phyloP scores from a whole-genome alignment of 2,888 invertebrate species.

The Phoenoteleia sp. region DNA sequence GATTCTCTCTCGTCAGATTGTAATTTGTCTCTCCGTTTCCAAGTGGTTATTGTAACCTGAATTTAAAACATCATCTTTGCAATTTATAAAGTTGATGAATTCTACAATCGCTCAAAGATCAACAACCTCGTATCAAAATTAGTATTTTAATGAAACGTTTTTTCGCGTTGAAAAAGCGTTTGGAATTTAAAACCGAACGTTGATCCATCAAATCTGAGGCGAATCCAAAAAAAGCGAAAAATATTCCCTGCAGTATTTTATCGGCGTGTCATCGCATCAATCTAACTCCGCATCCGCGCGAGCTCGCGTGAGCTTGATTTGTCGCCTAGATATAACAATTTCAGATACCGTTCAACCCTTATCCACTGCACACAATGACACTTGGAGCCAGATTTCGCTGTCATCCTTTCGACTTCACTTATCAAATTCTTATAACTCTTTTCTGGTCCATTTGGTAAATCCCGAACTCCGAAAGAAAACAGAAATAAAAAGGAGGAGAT shows the following conservation, averaged over 20 bases:
- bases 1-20: background rate
- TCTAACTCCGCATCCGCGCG: background rate
- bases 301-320: background rate
- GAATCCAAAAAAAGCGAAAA: background rate
- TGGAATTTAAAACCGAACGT: background rate
- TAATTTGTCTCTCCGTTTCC: background rate
- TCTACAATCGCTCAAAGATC: too few species aligned
- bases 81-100: too few species aligned
- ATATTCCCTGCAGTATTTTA: constrained; percentile 8
- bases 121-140: background rate
- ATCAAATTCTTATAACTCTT: constrained; percentile 19
- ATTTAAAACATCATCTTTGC: background rate
- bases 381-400: background rate
- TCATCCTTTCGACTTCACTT: constrained; percentile 20
- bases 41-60: background rate
- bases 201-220: background rate
- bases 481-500: background rate
- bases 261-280: constrained; percentile 5
- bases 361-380: constrained; percentile 23
- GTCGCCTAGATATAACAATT: constrained; percentile 5
- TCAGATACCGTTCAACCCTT: constrained; percentile 2
- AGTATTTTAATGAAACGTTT: too few species aligned
- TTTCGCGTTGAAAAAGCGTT: too few species aligned
- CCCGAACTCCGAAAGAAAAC: background rate
- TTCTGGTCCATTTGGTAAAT: constrained; percentile 35